Base-by-base conservation (phyloP, 2,113 vertebrate genomes). In the Siniperca knerii region DNA sequence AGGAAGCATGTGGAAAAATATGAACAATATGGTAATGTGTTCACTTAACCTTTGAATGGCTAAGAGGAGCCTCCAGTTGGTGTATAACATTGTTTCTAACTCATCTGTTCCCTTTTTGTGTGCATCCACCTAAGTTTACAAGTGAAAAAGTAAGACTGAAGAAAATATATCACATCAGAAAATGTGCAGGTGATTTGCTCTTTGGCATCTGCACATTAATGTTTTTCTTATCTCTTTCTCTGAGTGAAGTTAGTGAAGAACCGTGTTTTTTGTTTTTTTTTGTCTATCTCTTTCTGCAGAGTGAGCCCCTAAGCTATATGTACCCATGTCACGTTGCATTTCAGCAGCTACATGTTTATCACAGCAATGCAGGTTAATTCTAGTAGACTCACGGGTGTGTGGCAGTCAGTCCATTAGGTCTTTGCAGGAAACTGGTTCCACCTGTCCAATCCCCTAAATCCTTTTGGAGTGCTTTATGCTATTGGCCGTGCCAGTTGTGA, bases 381-480 rank as follows among this genome's bases (percentile, higher is more conserved):
- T 29, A 21, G 44, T n/a, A 35, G 70, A 83, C 77, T 82, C 54
- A 0, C 8, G 48, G 44, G n/a, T 40, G 55, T 75, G 77, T 70
- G 75, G 62, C 74, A 77, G 79, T 52, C 67, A 76, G 78, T 89
- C 79, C 84, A 79, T 85, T 82, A 78, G 62, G 60, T 72, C 21
- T 60, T 29, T 83, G 25, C 87, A 79, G 82, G 86, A 79, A 81
- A 85, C 60, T 40, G 79, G 85, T 79, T 79, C 70, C 40, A 65
- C 61, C 83, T 21, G 69, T 79, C 84, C 88, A 82, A 83, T 92
- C 87, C 86, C 80, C 61, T 89, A 88, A 92, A 90, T 92, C 93
- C 91, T 82, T 16, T 77, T 66, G 52, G 83, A 88, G 87, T 65
- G 68, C 81, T 88, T 52, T 82, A 73, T 81, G 82, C 85, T 60